A percentile compares a stretch with the other conserved stretches of the same genome.
Conservation (phyloP, 2,113 vertebrate species). For the Nothoprocta pentlandii region DNA sequence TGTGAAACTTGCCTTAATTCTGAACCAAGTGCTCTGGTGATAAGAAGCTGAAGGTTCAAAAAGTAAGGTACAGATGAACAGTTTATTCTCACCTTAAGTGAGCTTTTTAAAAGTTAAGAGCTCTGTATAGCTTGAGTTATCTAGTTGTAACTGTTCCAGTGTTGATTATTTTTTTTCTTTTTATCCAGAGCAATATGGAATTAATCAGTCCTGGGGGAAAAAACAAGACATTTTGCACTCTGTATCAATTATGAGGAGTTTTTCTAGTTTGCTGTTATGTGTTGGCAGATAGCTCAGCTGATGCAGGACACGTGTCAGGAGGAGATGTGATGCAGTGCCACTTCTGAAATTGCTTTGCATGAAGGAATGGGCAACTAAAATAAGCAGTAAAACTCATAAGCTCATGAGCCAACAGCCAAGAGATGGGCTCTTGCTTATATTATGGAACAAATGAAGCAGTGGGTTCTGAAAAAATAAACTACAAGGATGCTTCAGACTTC, state of each 20-base stretch:
- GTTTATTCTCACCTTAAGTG: neutral
- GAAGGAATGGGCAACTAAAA: neutral
- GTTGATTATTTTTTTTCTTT: neutral
- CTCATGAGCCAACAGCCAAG: neutral
- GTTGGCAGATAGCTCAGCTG: neutral
- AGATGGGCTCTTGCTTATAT: neutral
- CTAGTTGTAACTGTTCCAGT: neutral
- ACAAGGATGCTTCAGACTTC: neutral
- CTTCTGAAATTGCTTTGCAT: neutral
- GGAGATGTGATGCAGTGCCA: neutral
- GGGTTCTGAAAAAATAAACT: neutral
- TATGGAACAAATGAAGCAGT: neutral
- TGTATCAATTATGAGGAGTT: neutral
- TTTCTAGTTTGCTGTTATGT: neutral
- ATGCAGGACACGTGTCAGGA: neutral
- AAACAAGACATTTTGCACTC: neutral
- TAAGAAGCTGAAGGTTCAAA: neutral
- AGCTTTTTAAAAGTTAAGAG: neutral
- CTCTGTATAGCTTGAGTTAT: neutral
- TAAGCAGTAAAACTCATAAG: neutral
- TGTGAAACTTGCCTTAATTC: neutral
- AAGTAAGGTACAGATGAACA: neutral
- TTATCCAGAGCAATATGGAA: neutral
- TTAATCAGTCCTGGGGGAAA: neutral
- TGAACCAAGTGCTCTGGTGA: neutral